Evolutionary conservation across 2,113 vertebrate genomes (phyloP), one percentile per base, ranked within the genome.

Genomic region (Vulpes lagopus): DNA sequence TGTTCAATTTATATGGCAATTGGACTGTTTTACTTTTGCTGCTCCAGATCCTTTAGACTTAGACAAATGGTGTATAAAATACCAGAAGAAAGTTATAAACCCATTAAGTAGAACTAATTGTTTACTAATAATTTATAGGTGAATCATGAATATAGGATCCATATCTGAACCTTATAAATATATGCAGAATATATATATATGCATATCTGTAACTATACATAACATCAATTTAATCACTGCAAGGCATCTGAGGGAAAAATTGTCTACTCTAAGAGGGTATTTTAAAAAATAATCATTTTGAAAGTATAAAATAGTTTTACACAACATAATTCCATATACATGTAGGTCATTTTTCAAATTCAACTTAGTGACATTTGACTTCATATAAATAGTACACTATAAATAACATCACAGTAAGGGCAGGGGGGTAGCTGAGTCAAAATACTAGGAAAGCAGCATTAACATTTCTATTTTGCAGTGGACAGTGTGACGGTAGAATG

Each of bases 301-400:
- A 55, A 89, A 83, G 53, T 92, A 76, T 65, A 94, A 81, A 91
- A 80, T 35, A 91, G 35, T 17, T 43, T 91, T 91, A 91, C 49
- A 82, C 59, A 74, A 83, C 30, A 71, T 60, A 94, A 81, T 86
- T 91, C 35, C 65, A 76, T 87, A 91, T 32, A 83, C 23, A 86
- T 43, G 62, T 19, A 81, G n/a, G 38, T 69, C 53, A 96, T 80
- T 96, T 95, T 94, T 89, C 51, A 92, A 73, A 96, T 82, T 91
- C 64, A 94, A 82, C 19, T 65, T 87, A 91, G 38, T 82, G 51
- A 88, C 5, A 38, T 51, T 67, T 62, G 69, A 81, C 35, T 76
- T 82, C 71, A 69, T 89, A 76, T 86, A 89, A 93, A 74, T n/a
- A 97, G 43, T 59, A 71, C 38, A 78, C 38, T 71, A 74, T 74